A percentile compares a stretch with the other conserved stretches of the same genome.
Conservation (phyloP, 2,113 vertebrate genomes). For the Malurus elegans region DNA sequence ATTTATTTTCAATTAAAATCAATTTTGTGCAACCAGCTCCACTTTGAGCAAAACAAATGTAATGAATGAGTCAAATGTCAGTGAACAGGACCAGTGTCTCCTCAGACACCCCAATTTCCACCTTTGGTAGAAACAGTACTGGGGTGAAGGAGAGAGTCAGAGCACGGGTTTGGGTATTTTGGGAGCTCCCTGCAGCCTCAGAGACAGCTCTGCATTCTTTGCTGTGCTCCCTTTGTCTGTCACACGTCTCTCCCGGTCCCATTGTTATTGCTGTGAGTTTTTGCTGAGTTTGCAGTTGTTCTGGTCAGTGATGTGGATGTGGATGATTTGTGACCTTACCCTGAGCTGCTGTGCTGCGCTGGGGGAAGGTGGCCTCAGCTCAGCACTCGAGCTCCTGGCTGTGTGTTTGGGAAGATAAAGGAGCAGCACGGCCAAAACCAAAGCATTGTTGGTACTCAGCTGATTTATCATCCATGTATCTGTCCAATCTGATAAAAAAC, state of each 20-base stretch:
- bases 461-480: neutral
- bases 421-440: neutral
- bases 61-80: accelerated
- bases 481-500: neutral
- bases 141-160: neutral
- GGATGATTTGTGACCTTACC: neutral
- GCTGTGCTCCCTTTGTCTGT: neutral
- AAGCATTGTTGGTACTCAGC: neutral
- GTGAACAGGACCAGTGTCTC: neutral
- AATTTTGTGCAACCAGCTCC: neutral
- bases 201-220: neutral
- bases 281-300: neutral
- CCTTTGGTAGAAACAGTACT: neutral
- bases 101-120: neutral
- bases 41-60: neutral
- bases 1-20: neutral
- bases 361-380: neutral
- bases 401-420: neutral
- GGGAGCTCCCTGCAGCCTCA: neutral
- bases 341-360: neutral
- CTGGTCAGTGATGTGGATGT: accelerated
- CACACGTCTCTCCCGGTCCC: neutral
- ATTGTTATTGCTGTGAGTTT: neutral
- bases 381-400: neutral
- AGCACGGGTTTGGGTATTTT: accelerated